Conservation (phyloP, 2,797 vertebrate genomes). For the Diplodus sargus region DNA sequence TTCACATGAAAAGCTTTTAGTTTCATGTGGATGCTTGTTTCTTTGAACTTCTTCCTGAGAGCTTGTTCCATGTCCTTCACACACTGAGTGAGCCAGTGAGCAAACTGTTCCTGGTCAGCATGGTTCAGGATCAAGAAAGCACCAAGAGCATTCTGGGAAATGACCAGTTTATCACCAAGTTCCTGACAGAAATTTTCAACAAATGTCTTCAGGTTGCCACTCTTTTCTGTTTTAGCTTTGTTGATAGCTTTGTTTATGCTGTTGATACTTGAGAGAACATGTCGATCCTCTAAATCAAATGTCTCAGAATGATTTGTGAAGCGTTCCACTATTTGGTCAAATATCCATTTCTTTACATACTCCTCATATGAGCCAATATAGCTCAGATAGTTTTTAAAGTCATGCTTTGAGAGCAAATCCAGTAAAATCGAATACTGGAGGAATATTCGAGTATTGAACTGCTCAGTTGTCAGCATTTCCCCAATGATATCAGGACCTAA, state of each 20-base stretch:
- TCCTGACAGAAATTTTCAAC: constrained; percentile 64
- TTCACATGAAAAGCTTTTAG: constrained; percentile 44
- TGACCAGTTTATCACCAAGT: constrained; percentile 68
- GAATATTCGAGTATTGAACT: constrained; percentile 61
- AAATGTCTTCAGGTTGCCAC: constrained; percentile 52
- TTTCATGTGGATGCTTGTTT: neutral
- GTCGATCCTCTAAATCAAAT: too few species aligned
- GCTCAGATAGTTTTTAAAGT: constrained; percentile 15
- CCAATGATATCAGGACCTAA: too few species aligned
- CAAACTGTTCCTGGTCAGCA: constrained; percentile 63
- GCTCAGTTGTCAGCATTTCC: too few species aligned
- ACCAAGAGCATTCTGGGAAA: constrained; percentile 64
- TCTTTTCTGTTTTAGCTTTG: constrained; percentile 19
- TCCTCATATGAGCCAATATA: constrained; percentile 35
- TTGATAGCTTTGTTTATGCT: constrained; percentile 53
- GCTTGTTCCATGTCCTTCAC: constrained; percentile 53
- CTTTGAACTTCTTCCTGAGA: neutral
- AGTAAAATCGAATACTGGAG: constrained; percentile 66
- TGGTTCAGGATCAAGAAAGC: constrained; percentile 70
- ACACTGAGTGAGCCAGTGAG: constrained; percentile 31
- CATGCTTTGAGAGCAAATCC: constrained; percentile 38
- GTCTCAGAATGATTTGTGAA: too few species aligned
- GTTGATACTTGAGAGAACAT: constrained; percentile 30
- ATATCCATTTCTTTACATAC: constrained; percentile 64
- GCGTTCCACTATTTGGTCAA: too few species aligned